Conservation (phyloP, 2,113 vertebrate species). For the Oriolus oriolus region DNA sequence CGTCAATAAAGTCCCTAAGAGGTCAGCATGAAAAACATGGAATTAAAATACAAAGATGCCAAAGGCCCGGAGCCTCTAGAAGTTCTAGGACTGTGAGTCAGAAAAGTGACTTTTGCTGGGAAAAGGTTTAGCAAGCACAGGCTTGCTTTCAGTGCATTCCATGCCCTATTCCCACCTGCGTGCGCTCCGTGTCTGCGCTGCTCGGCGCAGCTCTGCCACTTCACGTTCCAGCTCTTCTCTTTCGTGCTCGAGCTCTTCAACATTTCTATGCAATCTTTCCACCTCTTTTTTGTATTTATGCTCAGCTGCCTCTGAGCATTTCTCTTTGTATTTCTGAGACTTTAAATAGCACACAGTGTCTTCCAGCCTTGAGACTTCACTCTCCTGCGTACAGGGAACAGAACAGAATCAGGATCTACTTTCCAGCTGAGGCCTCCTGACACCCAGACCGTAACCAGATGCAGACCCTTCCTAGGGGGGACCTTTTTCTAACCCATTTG, state of each 20-base stretch:
- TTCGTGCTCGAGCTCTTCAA: constrained; percentile 67
- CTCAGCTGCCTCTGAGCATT: constrained; percentile 6
- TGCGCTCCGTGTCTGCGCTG: constrained; percentile 45
- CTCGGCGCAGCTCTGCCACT: constrained; percentile 67
- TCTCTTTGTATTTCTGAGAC: constrained; percentile 39
- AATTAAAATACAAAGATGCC: background rate
- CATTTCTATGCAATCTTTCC: constrained; percentile 31
- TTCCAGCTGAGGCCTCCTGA: background rate
- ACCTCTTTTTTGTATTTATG: constrained; percentile 28
- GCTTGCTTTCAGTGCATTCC: background rate
- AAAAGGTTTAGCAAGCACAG: background rate
- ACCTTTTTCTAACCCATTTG: background rate
- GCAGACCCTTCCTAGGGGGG: background rate
- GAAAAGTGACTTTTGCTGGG: background rate
- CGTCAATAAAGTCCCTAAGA: constrained; percentile 70
- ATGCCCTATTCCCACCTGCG: constrained; percentile 62
- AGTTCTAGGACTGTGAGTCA: background rate
- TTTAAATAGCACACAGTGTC: constrained; percentile 68
- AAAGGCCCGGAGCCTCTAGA: background rate
- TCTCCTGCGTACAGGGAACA: constrained; percentile 60
- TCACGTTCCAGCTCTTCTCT: constrained; percentile 70
- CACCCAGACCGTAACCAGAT: background rate
- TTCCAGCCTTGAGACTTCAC: constrained; percentile 71
- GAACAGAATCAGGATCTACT: background rate
- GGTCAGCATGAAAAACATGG: background rate